phyloP scores from a whole-genome alignment of 2,888 invertebrate species.

The Acleris sparsana region DNA sequence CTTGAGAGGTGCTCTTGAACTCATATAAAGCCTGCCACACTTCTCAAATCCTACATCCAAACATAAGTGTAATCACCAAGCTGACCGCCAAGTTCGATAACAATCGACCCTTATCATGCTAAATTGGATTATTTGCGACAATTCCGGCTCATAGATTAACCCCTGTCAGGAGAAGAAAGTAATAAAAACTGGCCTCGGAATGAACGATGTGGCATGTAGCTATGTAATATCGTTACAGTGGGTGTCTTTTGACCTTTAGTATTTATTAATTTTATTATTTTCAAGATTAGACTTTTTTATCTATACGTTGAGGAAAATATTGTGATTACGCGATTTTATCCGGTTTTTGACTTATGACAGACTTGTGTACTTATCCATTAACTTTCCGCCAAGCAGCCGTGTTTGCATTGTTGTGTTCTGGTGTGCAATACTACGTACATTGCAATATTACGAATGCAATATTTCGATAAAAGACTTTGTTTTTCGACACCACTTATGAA shows the following conservation, averaged over 20 bases:
- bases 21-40: too few relatives aligned
- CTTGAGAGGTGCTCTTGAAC: too few relatives aligned
- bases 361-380: too few relatives aligned
- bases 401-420: too few relatives aligned
- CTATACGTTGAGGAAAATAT: too few relatives aligned
- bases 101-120: constrained; percentile 36
- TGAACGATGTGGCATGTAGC: background rate
- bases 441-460: too few relatives aligned
- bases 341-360: too few relatives aligned
- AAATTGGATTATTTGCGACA: constrained; percentile 39
- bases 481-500: too few relatives aligned
- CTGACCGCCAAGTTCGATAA: constrained; percentile 10
- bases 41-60: background rate
- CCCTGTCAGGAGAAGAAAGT: constrained; percentile 32
- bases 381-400: too few relatives aligned
- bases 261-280: background rate
- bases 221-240: background rate
- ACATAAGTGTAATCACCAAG: constrained; percentile 11
- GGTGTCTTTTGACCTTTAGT: background rate
- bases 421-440: too few relatives aligned
- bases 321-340: too few relatives aligned
- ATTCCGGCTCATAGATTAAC: constrained; percentile 37
- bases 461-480: too few relatives aligned
- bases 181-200: constrained; percentile 33
- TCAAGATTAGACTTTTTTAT: background rate